These are phyloP conservation scores for Micrasema minimum DNA, from an alignment of 1,140 invertebrate species.

Conservation along the genomic window DNA sequence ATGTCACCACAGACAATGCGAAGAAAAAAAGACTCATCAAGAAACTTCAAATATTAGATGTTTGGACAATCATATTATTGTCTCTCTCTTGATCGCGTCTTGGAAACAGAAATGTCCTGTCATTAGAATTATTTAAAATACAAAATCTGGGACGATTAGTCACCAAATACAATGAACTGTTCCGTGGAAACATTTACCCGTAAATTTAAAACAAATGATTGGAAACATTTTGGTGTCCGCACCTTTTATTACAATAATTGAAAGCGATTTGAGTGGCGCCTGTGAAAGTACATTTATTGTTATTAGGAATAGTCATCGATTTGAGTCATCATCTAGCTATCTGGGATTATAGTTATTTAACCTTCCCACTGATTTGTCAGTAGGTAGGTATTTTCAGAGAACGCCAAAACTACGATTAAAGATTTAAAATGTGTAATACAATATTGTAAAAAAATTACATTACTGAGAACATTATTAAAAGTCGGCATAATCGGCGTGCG, in stretches of 20 bases:
- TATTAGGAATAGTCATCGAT: too few relatives aligned
- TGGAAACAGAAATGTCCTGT: constrained; percentile 10
- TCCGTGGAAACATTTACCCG: constrained; percentile 18
- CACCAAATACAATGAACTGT: constrained; percentile 31
- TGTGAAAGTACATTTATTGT: too few relatives aligned
- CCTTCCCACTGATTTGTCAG: too few relatives aligned
- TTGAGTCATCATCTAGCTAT: too few relatives aligned
- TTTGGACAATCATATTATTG: constrained; percentile 38
- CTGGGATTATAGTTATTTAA: too few relatives aligned
- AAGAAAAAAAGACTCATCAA: constrained; percentile 35
- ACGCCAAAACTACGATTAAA: too few relatives aligned
- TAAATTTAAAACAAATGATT: constrained; percentile 19
- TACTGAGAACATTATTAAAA: too few relatives aligned
- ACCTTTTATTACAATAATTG: constrained; percentile 19
- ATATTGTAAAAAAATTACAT: too few relatives aligned
- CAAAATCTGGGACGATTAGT: constrained; percentile 33
- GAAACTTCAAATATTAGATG: constrained; percentile 27
- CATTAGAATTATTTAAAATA: constrained; percentile 37
- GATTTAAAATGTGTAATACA: too few relatives aligned
- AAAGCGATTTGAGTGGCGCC: too few relatives aligned
- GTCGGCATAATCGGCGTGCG: too few relatives aligned
- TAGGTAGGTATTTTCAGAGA: too few relatives aligned
- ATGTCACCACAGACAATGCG: constrained; percentile 38
- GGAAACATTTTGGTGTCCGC: not conserved
- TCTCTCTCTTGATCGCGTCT: constrained; percentile 17